These are phyloP conservation scores for Lepidurus packardi DNA, from an alignment of 1,140 invertebrate species.

Conservation along the genomic window DNA sequence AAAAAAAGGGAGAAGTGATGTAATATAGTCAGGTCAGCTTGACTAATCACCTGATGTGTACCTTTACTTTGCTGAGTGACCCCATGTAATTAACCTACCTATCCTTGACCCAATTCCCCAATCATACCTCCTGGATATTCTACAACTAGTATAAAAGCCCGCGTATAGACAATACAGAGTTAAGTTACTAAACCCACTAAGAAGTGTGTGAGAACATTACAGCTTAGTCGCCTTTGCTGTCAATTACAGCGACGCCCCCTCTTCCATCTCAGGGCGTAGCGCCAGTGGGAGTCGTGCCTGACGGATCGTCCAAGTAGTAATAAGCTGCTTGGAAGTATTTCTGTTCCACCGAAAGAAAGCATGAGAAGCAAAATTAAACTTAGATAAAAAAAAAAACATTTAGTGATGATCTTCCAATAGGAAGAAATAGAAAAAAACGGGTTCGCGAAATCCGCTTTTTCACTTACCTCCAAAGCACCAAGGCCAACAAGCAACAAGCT, in stretches of 20 bases:
- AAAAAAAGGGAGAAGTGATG: too few species aligned
- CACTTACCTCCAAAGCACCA: conserved; percentile 71
- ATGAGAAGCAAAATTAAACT: neutral
- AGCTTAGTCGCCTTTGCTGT: conserved; percentile 25
- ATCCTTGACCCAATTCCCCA: too few species aligned
- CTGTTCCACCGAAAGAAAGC: neutral
- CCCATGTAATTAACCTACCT: too few species aligned
- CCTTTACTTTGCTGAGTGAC: too few species aligned
- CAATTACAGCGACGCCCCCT: conserved; percentile 11
- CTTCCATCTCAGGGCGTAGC: conserved; percentile 33
- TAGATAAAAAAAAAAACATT: neutral
- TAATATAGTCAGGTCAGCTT: too few species aligned
- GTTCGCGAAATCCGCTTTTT: conserved; percentile 23
- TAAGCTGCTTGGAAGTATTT: conserved; percentile 58
- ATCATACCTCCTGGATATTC: too few species aligned
- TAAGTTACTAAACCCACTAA: too few species aligned
- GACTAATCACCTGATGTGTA: too few species aligned
- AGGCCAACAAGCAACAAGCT: conserved; percentile 62
- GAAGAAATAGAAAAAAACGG: conserved; percentile 6
- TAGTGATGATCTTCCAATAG: conserved; percentile 27
- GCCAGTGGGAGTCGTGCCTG: conserved; percentile 47
- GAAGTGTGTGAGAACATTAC: too few species aligned
- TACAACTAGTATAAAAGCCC: too few species aligned
- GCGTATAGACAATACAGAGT: too few species aligned
- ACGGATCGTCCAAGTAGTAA: conserved; percentile 73